Evolutionary conservation across 92 coral and sea anemone species (phyloP), one percentile per base, ranked within the genome.

Genomic region (Muricea muricata): DNA sequence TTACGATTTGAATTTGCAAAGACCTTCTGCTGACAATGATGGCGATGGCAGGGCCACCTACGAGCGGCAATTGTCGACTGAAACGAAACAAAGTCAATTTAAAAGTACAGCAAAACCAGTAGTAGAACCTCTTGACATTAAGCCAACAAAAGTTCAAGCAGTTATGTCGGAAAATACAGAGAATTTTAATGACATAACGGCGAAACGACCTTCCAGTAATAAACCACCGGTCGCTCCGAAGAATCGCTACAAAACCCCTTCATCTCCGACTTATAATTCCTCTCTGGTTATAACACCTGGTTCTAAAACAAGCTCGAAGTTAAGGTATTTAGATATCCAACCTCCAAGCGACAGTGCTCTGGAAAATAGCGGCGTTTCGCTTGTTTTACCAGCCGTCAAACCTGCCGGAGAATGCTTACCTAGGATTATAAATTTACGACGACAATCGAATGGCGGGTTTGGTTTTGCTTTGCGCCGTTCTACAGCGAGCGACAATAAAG

Each of bases 391-490:
- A 32, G 98, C 91, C 65, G 92, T 96, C 15, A 90, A 86, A 61
- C 98, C 98, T 10, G 98, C 92, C 18, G 90, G 82, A 39, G 94
- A 94, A 31, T 96, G 97, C 3, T 87, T 93, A 6, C 97, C 99
- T 25, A 83, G 99, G 68, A 72, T 90, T 65, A 87, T 93, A 5
- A 86, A 86, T 37, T 85, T 96, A 39, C 89, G 93, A 46, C 87
- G 98, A 24, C 87, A 95, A 48, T 23, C 92, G 15, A 93, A 95
- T 56, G 99, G 99, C n/a, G 98, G 94, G 45, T 96, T 96, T 85
- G 99, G 99, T 15, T 93, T 96, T 87, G 99, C 99, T 7, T 82
- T 96, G 57, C 90, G 99, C 42, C 84, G 98, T 55, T 93, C 96
- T 0, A 92, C 88, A 12, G 87, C 97, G 10, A 88, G 89, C 41